Base-by-base conservation (phyloP, 2,113 vertebrate species). In the Probosciger aterrimus region DNA sequence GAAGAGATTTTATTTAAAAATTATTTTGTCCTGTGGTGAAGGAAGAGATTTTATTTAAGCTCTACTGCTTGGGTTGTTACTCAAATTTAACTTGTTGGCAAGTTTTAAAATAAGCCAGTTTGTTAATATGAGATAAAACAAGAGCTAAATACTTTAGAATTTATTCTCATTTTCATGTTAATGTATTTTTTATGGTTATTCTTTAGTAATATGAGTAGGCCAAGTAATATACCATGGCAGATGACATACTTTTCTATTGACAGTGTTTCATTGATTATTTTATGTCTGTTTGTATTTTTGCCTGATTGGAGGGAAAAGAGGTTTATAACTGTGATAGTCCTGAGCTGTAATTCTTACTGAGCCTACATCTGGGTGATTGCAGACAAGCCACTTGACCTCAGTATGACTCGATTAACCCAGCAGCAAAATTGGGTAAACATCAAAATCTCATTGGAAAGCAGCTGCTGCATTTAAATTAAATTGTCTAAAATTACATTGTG, bases 371-470 rank as follows among this genome's bases (percentile, higher is more conserved):
- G 91, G 70, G 62, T 96, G 92, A 92, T 91, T 95, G 75, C 87
- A 93, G 88, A 83, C 87, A 82, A 92, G 30, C 88, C 88, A 96
- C 96, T 96, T 96, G 96, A 96, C 95, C 93, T 95, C 90, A 86
- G 31, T 96, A 92, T 95, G 92, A 81, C 93, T 97, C 86, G 93
- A 93, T 97, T 96, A 96, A 96, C 92, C 95, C 95, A 94, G 83
- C 77, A 96, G 77, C 86, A 95, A 94, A 95, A 95, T 69, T 96
- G 93, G 47, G 88, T 92, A 95, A 96, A 95, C 93, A 94, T 83
- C 62, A 95, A 96, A 83, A 94, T 73, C 92, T 93, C 88, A 75
- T 82, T 87, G 84, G 97, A 95, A 96, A 95, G 89, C 92, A 96
- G 91, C 95, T 96, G 94, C 93, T 95, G 44, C 90, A 87, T 96